Evolutionary conservation across 2,113 vertebrate genomes (phyloP), one percentile per base, ranked within the genome.

Genomic region (Pelvicachromis taeniatus): DNA sequence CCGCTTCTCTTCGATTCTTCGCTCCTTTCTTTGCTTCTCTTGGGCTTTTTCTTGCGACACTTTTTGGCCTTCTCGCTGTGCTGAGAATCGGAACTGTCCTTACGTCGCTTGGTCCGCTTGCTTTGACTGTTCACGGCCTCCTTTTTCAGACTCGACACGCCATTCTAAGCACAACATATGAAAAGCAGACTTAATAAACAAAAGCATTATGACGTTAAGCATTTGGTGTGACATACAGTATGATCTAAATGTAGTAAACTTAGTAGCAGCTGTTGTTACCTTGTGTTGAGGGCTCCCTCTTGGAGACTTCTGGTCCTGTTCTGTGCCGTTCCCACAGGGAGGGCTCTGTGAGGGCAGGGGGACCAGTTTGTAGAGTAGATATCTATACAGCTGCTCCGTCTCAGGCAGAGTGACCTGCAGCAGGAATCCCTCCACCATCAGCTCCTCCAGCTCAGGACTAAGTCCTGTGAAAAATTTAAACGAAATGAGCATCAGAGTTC

Each of bases 351-450:
- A 3, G 56, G 96, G 87, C 58, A 56, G 80, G 4, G 86, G 88
- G 4, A 93, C 95, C 53, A 96, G 96, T 87, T 97, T 97, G 4
- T 95, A 95, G 87, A 98, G 95, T 68, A 99, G 90, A 56, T 95
- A 97, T 90, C 96, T 96, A 92, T 99, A 98, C 59, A 99, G 95
- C 92, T 98, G 97, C 95, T 99, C 97, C 3, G 98, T 97, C 94
- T 99, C 98, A 1, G 98, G 98, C 85, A 99, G 94, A 33, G 98
- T 97, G 68, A 99, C 98, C 95, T 99, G 98, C 21, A 99, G 97
- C 91, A 99, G 96, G 89, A 99, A 97, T 31, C 98, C 98, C 93
- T 99, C 98, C 95, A 99, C 97, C 96, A 99, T 95, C 89, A 99
- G 89, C 91, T 99, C 97, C 31, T 97, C 97, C 95, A 99, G 95